phyloP scores from a whole-genome alignment of 2,797 vertebrate species.

The Discoglossus pictus region DNA sequence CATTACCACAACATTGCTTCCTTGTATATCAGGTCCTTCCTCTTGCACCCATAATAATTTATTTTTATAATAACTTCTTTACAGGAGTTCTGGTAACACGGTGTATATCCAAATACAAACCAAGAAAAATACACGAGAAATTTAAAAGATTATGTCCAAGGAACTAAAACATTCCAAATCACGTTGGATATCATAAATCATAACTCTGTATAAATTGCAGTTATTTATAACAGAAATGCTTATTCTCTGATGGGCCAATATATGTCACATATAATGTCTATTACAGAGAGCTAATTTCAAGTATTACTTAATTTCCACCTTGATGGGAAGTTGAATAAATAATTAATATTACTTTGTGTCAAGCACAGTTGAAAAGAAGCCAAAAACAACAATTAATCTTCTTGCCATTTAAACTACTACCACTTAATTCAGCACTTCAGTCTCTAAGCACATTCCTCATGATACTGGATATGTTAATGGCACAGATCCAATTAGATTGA shows the following conservation, averaged over 20 bases:
- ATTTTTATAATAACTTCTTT: no score
- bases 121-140: no score
- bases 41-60: no score
- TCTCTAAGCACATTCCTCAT: slow-evolving; percentile 21
- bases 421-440: slow-evolving; percentile 32
- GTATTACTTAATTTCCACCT: slow-evolving; percentile 40
- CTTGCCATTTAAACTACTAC: slow-evolving; percentile 28
- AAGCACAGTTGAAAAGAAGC: slow-evolving; percentile 24
- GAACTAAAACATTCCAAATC: no score
- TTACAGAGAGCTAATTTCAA: slow-evolving; percentile 15
- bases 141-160: no score
- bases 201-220: no score
- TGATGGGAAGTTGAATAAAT: slow-evolving; percentile 47
- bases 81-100: no score
- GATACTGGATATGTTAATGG: slow-evolving; percentile 31
- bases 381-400: slow-evolving; percentile 39
- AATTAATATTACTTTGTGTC: slow-evolving; percentile 30
- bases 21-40: no score
- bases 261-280: background rate
- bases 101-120: no score
- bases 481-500: slow-evolving; percentile 4
- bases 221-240: no score
- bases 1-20: no score
- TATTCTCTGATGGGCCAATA: background rate
- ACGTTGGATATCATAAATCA: no score